Conservation (phyloP, 2,113 vertebrate species). For the Dipodomys merriami region DNA sequence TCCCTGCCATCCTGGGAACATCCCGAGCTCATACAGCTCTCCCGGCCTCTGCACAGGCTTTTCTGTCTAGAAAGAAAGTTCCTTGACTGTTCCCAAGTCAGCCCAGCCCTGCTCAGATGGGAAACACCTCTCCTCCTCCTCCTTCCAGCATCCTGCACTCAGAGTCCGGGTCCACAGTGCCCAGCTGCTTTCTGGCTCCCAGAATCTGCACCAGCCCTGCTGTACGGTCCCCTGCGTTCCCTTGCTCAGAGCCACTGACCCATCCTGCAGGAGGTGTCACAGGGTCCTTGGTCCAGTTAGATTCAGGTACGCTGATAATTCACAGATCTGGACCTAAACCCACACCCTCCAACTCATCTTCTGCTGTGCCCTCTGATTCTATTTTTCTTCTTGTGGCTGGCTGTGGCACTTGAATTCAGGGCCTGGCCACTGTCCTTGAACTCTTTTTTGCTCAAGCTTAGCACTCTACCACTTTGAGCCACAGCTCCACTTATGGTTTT, state of each 20-base stretch:
- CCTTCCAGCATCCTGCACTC: fast-evolving
- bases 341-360: neutral
- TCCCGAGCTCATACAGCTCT: neutral
- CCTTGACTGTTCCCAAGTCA: neutral
- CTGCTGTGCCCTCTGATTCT: neutral
- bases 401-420: no score
- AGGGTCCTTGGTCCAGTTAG: neutral
- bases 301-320: neutral
- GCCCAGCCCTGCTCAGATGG: neutral
- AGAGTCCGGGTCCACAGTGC: fast-evolving
- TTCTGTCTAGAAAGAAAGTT: neutral
- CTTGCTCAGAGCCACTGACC: neutral
- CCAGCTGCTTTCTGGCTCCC: neutral
- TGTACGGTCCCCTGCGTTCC: neutral
- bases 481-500: no score
- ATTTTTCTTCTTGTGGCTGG: no score
- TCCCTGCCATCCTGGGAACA: neutral
- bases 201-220: neutral
- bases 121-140: no score
- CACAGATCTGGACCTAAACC: neutral
- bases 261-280: neutral
- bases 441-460: no score
- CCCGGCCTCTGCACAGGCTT: neutral
- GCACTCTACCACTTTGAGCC: no score
- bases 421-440: no score